These are phyloP conservation scores for Hirtodrosophila histrioides DNA, from an alignment of 2,888 invertebrate genomes.

Conservation along the genomic window DNA sequence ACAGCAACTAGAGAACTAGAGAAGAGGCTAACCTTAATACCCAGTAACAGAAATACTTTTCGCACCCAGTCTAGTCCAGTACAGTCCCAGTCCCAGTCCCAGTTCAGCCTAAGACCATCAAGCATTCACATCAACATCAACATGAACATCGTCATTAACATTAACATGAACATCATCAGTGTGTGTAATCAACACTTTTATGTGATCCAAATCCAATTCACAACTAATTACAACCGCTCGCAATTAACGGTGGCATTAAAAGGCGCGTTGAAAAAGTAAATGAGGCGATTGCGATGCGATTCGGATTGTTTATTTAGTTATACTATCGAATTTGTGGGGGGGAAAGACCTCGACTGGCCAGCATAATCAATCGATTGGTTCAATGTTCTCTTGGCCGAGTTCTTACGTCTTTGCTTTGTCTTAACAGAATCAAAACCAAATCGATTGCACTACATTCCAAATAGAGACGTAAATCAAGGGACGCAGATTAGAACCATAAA, in stretches of 20 bases:
- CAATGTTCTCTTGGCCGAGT: slow-evolving; percentile 16
- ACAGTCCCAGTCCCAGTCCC: too few species aligned
- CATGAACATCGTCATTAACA: slow-evolving; percentile 17
- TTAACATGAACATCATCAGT: slow-evolving; percentile 20
- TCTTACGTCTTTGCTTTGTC: slow-evolving; percentile 37
- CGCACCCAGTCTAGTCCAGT: slow-evolving; percentile 47
- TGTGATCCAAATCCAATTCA: slow-evolving; percentile 75
- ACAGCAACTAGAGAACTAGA: slow-evolving; percentile 2
- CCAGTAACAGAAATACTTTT: slow-evolving; percentile 59
- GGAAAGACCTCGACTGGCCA: background rate
- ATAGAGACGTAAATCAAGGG: slow-evolving; percentile 65
- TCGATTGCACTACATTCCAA: slow-evolving; percentile 58
- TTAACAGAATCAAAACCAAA: slow-evolving; percentile 48
- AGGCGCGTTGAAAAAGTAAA: slow-evolving; percentile 58
- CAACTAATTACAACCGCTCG: slow-evolving; percentile 72
- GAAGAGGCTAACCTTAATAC: slow-evolving; percentile 61
- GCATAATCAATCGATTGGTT: slow-evolving; percentile 30
- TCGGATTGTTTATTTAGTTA: slow-evolving; percentile 58
- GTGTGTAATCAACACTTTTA: slow-evolving; percentile 75
- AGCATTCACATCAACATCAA: too few species aligned
- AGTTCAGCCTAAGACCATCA: too few species aligned
- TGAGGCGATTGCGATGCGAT: slow-evolving; percentile 52
- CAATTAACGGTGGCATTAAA: slow-evolving; percentile 64
- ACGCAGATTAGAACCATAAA: slow-evolving; percentile 17
- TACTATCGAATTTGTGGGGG: slow-evolving; percentile 5